Conservation (phyloP, 2,888 invertebrate genomes). For the Hirtodrosophila confusa region DNA sequence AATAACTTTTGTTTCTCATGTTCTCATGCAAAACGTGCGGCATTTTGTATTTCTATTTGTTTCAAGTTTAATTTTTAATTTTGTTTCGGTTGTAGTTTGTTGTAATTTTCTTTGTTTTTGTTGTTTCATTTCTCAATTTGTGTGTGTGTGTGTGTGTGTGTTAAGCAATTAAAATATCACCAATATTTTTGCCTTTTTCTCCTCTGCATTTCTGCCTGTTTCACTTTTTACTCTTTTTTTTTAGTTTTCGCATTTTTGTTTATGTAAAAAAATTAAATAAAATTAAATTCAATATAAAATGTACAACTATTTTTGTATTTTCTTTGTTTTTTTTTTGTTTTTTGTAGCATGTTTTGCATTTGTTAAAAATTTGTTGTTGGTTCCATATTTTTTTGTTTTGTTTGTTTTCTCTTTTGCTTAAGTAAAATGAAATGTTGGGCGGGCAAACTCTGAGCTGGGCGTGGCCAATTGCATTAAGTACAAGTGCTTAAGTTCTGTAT, state of each 20-base stretch:
- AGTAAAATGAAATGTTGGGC: constrained; percentile 67
- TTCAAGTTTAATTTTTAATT: not conserved
- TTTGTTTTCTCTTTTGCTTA: constrained; percentile 46
- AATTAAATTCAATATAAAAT: constrained; percentile 78
- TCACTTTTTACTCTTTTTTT: constrained; percentile 53
- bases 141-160: constrained; percentile 40
- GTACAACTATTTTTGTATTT: constrained; percentile 64
- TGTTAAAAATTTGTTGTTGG: constrained; percentile 65
- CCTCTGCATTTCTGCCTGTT: constrained; percentile 28
- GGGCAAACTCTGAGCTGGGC: constrained; percentile 58
- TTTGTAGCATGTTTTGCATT: constrained; percentile 23
- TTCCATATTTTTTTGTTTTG: constrained; percentile 44
- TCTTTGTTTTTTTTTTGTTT: constrained; percentile 36
- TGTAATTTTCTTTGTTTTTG: constrained; percentile 11
- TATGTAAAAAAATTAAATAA: constrained; percentile 67
- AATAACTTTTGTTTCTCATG: constrained; percentile 47
- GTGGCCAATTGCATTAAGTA: constrained; percentile 74
- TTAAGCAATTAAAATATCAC: constrained; percentile 76
- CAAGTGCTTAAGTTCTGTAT: constrained; percentile 70
- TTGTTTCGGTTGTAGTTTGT: constrained; percentile 11
- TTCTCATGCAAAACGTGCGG: constrained; percentile 8
- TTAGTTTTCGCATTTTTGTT: constrained; percentile 38
- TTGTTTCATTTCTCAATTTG: constrained; percentile 21
- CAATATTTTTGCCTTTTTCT: constrained; percentile 68
- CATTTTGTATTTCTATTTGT: constrained; percentile 6